Percentiles rank a stretch among this genome's conserved stretches.
Conservation (phyloP, 1,140 invertebrate species). For the Bombus confusus region DNA sequence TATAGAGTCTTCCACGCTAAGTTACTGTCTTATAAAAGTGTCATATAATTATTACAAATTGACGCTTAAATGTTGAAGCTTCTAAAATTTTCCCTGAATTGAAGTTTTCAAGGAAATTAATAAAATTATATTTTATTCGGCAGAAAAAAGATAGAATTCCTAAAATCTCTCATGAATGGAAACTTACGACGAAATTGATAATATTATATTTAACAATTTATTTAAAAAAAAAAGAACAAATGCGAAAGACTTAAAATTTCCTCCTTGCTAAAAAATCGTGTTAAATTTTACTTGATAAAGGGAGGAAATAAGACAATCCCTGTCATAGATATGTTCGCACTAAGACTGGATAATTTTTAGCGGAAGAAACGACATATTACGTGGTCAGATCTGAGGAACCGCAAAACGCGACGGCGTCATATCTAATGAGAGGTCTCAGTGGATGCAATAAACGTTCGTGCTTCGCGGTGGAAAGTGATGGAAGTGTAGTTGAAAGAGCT, state of each 20-base stretch:
- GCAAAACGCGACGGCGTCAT: constrained; percentile 5
- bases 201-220: not conserved
- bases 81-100: too few species aligned
- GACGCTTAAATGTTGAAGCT: too few species aligned
- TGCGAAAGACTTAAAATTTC: too few species aligned
- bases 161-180: too few species aligned
- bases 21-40: not conserved
- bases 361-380: too few species aligned
- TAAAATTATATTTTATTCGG: not conserved
- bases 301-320: not conserved
- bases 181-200: too few species aligned
- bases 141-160: too few species aligned
- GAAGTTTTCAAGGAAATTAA: too few species aligned
- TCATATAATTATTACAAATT: not conserved
- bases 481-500: constrained; percentile 39
- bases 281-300: not conserved
- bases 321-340: not conserved
- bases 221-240: not conserved
- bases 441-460: constrained; percentile 47
- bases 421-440: constrained; percentile 38
- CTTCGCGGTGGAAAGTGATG: constrained; percentile 30
- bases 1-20: not conserved
- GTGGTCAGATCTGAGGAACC: constrained; percentile 30
- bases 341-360: constrained; percentile 28
- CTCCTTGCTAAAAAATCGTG: not conserved